phyloP scores from a whole-genome alignment of 1,140 invertebrate species.

The Hyposmocoma kahamanoa region DNA sequence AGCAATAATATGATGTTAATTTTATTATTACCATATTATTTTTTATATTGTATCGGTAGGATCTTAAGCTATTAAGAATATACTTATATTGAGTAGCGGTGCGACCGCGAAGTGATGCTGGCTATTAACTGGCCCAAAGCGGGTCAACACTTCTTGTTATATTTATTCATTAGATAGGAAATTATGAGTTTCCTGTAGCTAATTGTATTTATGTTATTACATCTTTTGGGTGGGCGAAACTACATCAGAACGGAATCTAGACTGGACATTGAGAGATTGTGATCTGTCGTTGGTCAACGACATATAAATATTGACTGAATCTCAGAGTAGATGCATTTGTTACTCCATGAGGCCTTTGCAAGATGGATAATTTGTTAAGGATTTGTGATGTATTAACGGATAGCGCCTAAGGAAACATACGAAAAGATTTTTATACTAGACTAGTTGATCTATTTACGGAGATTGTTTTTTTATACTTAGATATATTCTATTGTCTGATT shows the following conservation, averaged over 20 bases:
- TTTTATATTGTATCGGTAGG: conserved; percentile 71
- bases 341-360: conserved; percentile 74
- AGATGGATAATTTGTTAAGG: conserved; percentile 73
- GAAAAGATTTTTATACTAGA: conserved; percentile 76
- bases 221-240: conserved; percentile 63
- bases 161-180: conserved; percentile 72
- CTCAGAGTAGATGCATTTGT: conserved; percentile 74
- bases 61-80: conserved; percentile 68
- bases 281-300: conserved; percentile 73
- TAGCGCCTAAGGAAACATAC: conserved; percentile 75
- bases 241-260: conserved; percentile 53
- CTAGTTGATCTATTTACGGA: conserved; percentile 75
- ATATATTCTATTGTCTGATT: conserved; percentile 75
- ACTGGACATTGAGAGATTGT: conserved; percentile 73
- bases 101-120: conserved; percentile 69
- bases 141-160: conserved; percentile 59
- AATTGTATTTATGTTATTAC: conserved; percentile 72
- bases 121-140: conserved; percentile 50
- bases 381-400: conserved; percentile 75
- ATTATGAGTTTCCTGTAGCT: conserved; percentile 72
- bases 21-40: conserved; percentile 74
- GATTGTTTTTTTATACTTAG: conserved; percentile 76
- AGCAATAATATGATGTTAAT: conserved; percentile 74
- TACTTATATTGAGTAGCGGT: conserved; percentile 63
- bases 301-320: conserved; percentile 74